Evolutionary conservation across 35 echinoderm and acorn worm genomes (phyloP), one percentile per base, ranked within the genome.

Genomic region (Anneissia japonica): DNA sequence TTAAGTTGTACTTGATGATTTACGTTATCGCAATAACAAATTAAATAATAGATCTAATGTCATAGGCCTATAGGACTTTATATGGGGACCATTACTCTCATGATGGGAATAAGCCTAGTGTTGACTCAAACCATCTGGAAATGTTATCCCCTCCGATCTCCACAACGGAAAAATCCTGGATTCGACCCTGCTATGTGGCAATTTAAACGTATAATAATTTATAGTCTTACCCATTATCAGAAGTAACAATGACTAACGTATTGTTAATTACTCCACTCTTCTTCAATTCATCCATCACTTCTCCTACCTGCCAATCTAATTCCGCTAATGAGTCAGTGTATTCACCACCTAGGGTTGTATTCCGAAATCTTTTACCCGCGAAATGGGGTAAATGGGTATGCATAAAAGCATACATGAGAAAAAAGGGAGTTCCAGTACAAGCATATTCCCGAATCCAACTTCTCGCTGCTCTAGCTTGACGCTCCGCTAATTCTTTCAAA

Each of bases 211-310:
- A 26, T 56, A 26, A 13, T 13, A 56, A 26, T 13, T 56, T n/a
- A n/a, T 84, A 91, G 7, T 90, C 83, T 85, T 79, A 92, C 92
- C 92, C 92, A 88, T 94, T 94, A 82, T 94, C 92, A 83, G 92
- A 94, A 0, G 92, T 90, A 75, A 94, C 90, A 80, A 94, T 90
- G n/a, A 94, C 81, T n/a, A 94, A 84, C 0, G 92, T 94, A 64
- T 94, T 88, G n/a, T 90, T 76, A 30, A 81, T 74, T 3, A 94
- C 72, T 19, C 89, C 84, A 23, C 80, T 85, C n/a, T 78, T 56
- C 32, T 90, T 81, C 14, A 94, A 64, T 73, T 90, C 76, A 14
- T 79, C 26, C 32, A 94, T 37, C 11, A 94, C 88, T 76, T 94
- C 38, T 7, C 92, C 92, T 72, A 94, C 74, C 3, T 75, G 46